Conservation (phyloP, 2,113 vertebrate species). For the Pelecanus crispus region DNA sequence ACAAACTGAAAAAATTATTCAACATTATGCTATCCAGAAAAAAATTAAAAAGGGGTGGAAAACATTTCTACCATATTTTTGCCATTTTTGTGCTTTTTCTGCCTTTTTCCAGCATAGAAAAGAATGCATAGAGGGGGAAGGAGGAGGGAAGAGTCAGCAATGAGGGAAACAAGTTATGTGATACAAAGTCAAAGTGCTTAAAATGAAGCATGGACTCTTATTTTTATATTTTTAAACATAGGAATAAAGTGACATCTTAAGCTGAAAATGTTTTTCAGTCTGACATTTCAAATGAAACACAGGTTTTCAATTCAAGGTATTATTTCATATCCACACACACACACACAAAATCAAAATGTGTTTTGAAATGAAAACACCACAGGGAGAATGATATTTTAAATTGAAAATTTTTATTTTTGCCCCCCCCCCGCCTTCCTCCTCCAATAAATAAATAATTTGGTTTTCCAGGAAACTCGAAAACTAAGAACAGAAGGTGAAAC, state of each 20-base stretch:
- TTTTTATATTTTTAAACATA: neutral
- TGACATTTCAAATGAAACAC: conserved; percentile 31
- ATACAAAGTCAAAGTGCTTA: neutral
- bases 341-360: neutral
- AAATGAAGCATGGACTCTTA: neutral
- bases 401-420: neutral
- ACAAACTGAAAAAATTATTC: neutral
- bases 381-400: neutral
- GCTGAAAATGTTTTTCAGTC: neutral
- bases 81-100: neutral
- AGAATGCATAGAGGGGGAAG: neutral
- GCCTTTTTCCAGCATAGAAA: neutral
- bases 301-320: neutral
- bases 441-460: neutral
- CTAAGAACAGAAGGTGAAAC: neutral
- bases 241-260: neutral
- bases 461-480: neutral
- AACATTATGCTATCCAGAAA: neutral
- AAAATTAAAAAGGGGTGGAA: neutral
- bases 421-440: too few relatives aligned
- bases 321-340: neutral
- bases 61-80: neutral
- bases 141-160: neutral
- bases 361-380: neutral
- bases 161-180: neutral